Conservation (phyloP, 2,797 vertebrate genomes). For the Anisognathus igniventris region DNA sequence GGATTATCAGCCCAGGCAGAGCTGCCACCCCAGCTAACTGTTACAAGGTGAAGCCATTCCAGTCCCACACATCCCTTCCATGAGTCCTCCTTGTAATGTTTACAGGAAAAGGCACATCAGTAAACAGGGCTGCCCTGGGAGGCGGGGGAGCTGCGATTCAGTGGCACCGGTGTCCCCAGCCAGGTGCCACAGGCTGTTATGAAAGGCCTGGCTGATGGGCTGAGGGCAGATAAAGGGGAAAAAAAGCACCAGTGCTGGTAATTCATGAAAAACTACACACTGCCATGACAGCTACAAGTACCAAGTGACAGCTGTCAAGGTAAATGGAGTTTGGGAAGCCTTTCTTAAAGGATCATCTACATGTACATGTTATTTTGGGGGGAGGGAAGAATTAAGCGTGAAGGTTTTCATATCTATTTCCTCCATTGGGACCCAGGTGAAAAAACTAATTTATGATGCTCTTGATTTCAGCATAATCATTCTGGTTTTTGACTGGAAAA, state of each 20-base stretch:
- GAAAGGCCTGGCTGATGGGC: slow-evolving; percentile 73
- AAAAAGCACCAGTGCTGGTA: slow-evolving; percentile 35
- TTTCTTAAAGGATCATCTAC: slow-evolving; percentile 36
- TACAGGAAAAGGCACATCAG: slow-evolving; percentile 76
- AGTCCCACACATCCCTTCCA: slow-evolving; percentile 62
- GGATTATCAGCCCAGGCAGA: slow-evolving; percentile 58
- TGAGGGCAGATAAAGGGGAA: slow-evolving; percentile 72
- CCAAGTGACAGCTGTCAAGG: slow-evolving; percentile 76
- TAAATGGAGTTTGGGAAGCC: slow-evolving; percentile 68
- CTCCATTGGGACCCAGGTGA: neutral
- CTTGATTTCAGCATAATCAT: neutral
- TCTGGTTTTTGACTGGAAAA: neutral
- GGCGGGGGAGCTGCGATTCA: slow-evolving; percentile 72
- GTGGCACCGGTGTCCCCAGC: slow-evolving; percentile 68
- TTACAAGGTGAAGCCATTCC: slow-evolving; percentile 69
- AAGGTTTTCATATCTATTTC: neutral
- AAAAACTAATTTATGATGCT: neutral
- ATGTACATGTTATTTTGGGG: neutral
- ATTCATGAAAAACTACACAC: slow-evolving; percentile 76
- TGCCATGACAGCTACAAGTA: slow-evolving; percentile 70
- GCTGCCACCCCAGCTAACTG: slow-evolving; percentile 73
- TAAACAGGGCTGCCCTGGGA: slow-evolving; percentile 81
- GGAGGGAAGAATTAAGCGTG: neutral
- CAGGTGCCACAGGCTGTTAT: slow-evolving; percentile 78
- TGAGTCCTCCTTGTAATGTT: slow-evolving; percentile 67